Evolutionary conservation across 2,888 invertebrate species (phyloP).

Genomic region (Drosophila austrosaltans): DNA sequence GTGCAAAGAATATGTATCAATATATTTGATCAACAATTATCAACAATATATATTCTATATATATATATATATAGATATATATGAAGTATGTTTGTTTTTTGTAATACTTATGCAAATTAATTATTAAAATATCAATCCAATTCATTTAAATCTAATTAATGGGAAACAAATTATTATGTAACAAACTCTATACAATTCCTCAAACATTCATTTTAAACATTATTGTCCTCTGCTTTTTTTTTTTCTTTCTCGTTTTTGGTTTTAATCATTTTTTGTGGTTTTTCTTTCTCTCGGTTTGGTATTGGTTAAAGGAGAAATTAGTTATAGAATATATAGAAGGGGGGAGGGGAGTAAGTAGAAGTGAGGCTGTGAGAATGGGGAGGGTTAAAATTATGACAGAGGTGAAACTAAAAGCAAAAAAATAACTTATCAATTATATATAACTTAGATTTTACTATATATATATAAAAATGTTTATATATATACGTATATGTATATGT

Average conservation of each 20-base stretch:
- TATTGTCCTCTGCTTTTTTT: constrained; percentile 68
- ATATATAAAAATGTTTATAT: neutral
- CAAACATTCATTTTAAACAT: constrained; percentile 53
- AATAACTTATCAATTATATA: neutral
- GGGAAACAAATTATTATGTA: constrained; percentile 57
- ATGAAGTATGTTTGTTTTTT: constrained; percentile 3
- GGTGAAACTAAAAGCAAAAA: neutral
- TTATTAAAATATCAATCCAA: constrained; percentile 38
- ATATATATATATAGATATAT: too few species aligned
- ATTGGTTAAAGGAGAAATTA: neutral
- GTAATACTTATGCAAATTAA: constrained; percentile 52
- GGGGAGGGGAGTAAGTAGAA: neutral
- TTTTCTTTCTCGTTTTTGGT: constrained; percentile 18
- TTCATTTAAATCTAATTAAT: constrained; percentile 47
- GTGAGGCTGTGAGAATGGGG: neutral
- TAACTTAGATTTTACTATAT: neutral
- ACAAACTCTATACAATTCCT: constrained; percentile 48
- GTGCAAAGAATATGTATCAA: constrained; percentile 17
- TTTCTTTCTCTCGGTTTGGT: neutral
- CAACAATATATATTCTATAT: constrained; percentile 33
- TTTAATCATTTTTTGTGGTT: constrained; percentile 33
- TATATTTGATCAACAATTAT: constrained; percentile 60
- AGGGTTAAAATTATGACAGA: neutral
- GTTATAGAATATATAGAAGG: neutral
- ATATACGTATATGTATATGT: neutral